Conservation (phyloP, 2,888 invertebrate species). For the Eristalis intricaria region DNA sequence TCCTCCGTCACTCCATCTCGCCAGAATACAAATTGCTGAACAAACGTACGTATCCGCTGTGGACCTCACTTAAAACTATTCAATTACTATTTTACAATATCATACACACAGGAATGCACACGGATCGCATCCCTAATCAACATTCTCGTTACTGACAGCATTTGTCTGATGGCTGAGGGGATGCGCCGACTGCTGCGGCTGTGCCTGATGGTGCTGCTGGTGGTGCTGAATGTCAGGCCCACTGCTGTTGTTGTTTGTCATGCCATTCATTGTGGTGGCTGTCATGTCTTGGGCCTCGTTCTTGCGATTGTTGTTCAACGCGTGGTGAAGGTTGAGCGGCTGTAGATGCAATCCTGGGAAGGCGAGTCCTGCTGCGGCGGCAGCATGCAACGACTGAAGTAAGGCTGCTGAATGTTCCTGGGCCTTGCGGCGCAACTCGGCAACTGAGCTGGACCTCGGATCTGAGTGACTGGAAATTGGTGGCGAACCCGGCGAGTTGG, state of each 20-base stretch:
- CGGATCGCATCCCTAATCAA: constrained; percentile 27
- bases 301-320: constrained; percentile 76
- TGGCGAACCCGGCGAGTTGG: constrained; percentile 79
- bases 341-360: constrained; percentile 82
- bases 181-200: constrained; percentile 62
- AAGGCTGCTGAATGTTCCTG: constrained; percentile 97
- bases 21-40: constrained; percentile 26
- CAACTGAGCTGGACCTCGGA: constrained; percentile 92
- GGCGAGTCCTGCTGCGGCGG: constrained; percentile 82
- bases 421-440: constrained; percentile 94
- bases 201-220: constrained; percentile 53
- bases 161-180: constrained; percentile 73
- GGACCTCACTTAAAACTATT: constrained; percentile 16
- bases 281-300: constrained; percentile 81
- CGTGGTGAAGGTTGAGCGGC: constrained; percentile 81
- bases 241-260: constrained; percentile 74
- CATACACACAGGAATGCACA: constrained; percentile 37
- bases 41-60: constrained; percentile 10
- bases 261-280: constrained; percentile 79
- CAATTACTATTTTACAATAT: constrained; percentile 61
- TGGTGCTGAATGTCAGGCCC: constrained; percentile 59
- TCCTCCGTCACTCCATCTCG: not conserved
- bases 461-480: constrained; percentile 81
- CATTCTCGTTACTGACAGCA: constrained; percentile 51
- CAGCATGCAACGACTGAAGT: constrained; percentile 86